Conservation (phyloP, 1,140 invertebrate species). For the Aricia agestis region DNA sequence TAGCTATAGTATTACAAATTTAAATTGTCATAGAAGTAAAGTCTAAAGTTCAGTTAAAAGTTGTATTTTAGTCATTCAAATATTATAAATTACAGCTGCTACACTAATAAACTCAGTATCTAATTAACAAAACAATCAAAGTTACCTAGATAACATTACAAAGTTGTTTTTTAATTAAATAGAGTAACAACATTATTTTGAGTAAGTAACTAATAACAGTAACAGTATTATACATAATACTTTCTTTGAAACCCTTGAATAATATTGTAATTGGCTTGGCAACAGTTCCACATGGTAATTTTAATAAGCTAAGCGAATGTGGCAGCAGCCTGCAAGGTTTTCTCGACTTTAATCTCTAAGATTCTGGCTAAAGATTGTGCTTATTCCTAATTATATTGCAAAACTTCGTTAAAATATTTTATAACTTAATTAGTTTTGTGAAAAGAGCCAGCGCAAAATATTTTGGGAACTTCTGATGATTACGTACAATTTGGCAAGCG, state of each 20-base stretch:
- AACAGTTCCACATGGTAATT: conserved; percentile 44
- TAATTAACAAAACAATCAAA: background rate
- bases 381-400: conserved; percentile 10
- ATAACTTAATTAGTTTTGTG: conserved; percentile 1
- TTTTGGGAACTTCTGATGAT: background rate
- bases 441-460: background rate
- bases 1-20: too few relatives aligned
- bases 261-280: conserved; percentile 38
- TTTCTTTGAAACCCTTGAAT: conserved; percentile 7
- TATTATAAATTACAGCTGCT: too few relatives aligned
- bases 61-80: too few relatives aligned
- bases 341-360: conserved; percentile 10
- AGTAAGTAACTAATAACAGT: background rate
- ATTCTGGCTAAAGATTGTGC: background rate
- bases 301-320: conserved; percentile 43
- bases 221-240: background rate
- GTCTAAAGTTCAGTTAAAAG: too few relatives aligned
- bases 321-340: conserved; percentile 38
- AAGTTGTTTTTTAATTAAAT: background rate
- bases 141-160: conserved; percentile 3
- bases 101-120: too few relatives aligned
- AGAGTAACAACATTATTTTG: background rate
- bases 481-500: background rate
- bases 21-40: too few relatives aligned
- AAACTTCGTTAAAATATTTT: conserved; percentile 12